Conservation (phyloP, 2,888 invertebrate genomes). For the Lasioglossum morio region DNA sequence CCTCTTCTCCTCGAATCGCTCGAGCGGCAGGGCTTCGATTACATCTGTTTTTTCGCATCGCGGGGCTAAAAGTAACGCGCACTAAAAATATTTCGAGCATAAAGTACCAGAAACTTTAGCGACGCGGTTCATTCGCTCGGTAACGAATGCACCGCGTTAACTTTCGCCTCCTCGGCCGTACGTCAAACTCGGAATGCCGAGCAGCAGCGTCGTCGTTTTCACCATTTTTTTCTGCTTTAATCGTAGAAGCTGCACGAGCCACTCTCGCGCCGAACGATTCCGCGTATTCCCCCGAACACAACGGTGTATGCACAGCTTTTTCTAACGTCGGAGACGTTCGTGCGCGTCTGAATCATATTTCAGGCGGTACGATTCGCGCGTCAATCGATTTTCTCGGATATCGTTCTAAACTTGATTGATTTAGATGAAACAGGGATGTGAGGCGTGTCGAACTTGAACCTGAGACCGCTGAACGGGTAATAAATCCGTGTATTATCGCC, state of each 20-base stretch:
- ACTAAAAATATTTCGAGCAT: slow-evolving; percentile 80
- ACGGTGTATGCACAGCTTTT: not conserved
- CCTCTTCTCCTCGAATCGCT: not conserved
- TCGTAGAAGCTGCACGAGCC: not conserved
- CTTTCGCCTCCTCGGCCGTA: slow-evolving; percentile 12
- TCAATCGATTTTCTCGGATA: not conserved
- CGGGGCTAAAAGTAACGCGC: slow-evolving; percentile 75
- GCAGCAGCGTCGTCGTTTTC: not conserved
- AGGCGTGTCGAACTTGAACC: not conserved
- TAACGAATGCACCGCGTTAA: slow-evolving; percentile 23
- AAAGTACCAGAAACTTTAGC: slow-evolving; percentile 65
- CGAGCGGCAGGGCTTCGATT: slow-evolving; percentile 44
- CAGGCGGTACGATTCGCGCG: not conserved
- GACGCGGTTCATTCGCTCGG: slow-evolving; percentile 42
- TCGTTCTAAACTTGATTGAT: not conserved
- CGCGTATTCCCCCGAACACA: not conserved
- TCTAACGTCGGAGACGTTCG: not conserved
- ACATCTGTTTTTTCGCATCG: slow-evolving; percentile 68
- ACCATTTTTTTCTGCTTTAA: not conserved
- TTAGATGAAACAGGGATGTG: not conserved
- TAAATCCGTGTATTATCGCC: not conserved
- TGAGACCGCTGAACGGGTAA: not conserved
- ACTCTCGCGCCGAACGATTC: not conserved
- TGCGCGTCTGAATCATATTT: not conserved
- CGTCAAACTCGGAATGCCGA: slow-evolving; percentile 29